phyloP scores from a whole-genome alignment of 2,888 invertebrate species.

The Schizotus pectinicornis region DNA sequence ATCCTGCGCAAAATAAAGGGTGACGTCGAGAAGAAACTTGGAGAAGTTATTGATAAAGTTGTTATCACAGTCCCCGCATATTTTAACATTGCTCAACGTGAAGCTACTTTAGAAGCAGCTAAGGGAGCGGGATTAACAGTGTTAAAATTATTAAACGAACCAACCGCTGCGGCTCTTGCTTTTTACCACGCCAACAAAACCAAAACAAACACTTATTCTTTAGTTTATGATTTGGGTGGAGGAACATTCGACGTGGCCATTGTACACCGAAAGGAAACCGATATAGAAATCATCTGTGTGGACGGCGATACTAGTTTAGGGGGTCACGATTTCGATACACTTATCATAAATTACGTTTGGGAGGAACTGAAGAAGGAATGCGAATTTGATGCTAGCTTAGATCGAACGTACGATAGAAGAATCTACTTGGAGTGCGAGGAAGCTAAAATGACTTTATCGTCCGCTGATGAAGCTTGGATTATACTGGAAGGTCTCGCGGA shows the following conservation, averaged over 20 bases:
- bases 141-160: slow-evolving; percentile 38
- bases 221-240: slow-evolving; percentile 43
- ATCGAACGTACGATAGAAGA: slow-evolving; percentile 20
- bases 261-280: slow-evolving; percentile 22
- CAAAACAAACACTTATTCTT: slow-evolving; percentile 26
- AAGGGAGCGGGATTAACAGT: slow-evolving; percentile 37
- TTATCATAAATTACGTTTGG: slow-evolving; percentile 30
- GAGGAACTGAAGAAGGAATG: slow-evolving; percentile 27
- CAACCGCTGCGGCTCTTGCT: slow-evolving; percentile 42
- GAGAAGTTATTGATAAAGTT: slow-evolving; percentile 26
- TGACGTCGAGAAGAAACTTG: too few relatives aligned
- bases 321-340: slow-evolving; percentile 41
- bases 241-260: slow-evolving; percentile 44
- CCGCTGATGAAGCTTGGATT: slow-evolving; percentile 16
- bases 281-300: slow-evolving; percentile 34
- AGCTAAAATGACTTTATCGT: slow-evolving; percentile 32
- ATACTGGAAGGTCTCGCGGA: slow-evolving; percentile 10
- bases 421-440: slow-evolving; percentile 35
- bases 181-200: slow-evolving; percentile 31
- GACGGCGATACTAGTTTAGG: slow-evolving; percentile 43
- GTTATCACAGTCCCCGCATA: slow-evolving; percentile 46
- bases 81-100: slow-evolving; percentile 40
- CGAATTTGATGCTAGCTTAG: slow-evolving; percentile 22
- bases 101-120: slow-evolving; percentile 41
- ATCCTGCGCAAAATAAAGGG: too few relatives aligned